These are phyloP conservation scores for Yponomeuta plumbellus DNA, from an alignment of 2,888 invertebrate species.

Conservation along the genomic window DNA sequence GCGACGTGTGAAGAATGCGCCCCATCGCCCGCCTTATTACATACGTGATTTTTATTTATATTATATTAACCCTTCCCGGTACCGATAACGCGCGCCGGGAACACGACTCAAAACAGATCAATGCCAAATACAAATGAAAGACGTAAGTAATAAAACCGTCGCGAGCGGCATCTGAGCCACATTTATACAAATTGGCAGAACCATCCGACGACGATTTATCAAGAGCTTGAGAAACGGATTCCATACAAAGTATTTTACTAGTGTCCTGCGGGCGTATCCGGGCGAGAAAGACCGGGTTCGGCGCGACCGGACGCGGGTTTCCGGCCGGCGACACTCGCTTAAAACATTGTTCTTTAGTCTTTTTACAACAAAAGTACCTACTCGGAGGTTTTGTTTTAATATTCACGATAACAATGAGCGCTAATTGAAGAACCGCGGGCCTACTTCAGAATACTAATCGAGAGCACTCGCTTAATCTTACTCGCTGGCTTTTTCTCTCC, in stretches of 20 bases:
- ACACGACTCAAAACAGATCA: neutral
- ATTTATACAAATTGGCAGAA: constrained; percentile 27
- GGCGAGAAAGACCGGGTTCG: constrained; percentile 40
- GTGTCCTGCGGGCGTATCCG: constrained; percentile 50
- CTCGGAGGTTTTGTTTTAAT: constrained; percentile 4
- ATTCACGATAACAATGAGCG: constrained; percentile 2
- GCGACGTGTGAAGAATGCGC: constrained; percentile 69
- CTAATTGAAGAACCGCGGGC: neutral
- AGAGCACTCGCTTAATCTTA: constrained; percentile 3
- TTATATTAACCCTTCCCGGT: constrained; percentile 43
- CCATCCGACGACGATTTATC: constrained; percentile 56
- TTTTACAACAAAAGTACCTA: neutral
- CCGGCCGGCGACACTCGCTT: constrained; percentile 42
- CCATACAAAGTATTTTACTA: constrained; percentile 51
- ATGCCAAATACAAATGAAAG: neutral
- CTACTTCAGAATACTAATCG: neutral
- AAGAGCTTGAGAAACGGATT: constrained; percentile 38
- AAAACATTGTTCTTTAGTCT: neutral
- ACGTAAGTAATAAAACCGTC: constrained; percentile 43
- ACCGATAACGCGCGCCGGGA: neutral
- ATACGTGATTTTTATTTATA: constrained; percentile 76
- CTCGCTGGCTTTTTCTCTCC: neutral
- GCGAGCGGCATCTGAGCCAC: neutral
- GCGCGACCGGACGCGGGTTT: constrained; percentile 48
- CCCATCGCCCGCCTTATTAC: constrained; percentile 59